phyloP scores from a whole-genome alignment of 2,113 vertebrate genomes.

The Eupsittula cactorum region DNA sequence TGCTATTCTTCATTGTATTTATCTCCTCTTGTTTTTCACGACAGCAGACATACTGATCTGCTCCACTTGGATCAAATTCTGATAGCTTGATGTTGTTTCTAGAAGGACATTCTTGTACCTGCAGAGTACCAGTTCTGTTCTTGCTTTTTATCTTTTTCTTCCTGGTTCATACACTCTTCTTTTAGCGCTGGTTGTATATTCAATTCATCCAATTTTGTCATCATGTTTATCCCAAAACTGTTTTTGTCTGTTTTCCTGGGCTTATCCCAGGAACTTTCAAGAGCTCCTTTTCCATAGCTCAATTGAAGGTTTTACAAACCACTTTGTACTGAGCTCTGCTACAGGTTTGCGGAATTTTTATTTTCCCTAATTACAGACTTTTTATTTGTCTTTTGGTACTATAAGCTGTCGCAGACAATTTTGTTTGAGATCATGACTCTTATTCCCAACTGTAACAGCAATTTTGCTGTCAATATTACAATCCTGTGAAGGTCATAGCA shows the following conservation, averaged over 20 bases:
- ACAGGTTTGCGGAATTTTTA: neutral
- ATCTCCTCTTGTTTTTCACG: neutral
- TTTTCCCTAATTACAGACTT: neutral
- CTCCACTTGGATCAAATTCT: neutral
- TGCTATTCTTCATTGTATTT: neutral
- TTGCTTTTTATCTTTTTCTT: neutral
- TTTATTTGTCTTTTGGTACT: neutral
- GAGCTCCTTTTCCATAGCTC: neutral
- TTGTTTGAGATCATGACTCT: neutral
- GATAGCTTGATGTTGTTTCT: neutral
- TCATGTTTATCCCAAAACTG: neutral
- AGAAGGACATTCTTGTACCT: neutral
- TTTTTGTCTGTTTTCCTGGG: neutral
- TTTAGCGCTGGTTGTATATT: neutral
- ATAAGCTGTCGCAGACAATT: neutral
- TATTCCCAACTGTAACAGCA: neutral
- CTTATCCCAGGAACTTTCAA: neutral
- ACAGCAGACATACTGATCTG: neutral
- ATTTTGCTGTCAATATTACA: neutral
- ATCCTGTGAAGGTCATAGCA: neutral
- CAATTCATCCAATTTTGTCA: neutral
- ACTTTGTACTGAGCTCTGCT: neutral
- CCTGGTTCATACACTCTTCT: neutral
- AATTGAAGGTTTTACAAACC: neutral
- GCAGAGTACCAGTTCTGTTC: neutral